Conservation (phyloP, 2,888 invertebrate species). For the Patella caerulea region DNA sequence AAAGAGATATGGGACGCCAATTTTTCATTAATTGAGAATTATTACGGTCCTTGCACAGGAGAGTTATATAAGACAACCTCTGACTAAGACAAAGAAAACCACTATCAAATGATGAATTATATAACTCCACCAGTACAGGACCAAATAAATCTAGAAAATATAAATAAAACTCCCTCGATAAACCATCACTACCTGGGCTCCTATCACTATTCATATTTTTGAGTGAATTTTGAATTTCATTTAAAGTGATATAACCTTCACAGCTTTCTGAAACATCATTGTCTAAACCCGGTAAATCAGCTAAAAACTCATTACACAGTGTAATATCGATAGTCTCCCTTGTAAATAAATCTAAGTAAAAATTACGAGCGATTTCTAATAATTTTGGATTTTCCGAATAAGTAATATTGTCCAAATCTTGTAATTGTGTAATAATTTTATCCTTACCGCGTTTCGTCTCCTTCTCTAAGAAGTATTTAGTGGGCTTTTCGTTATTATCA, state of each 20-base stretch:
- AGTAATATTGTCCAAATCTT: background rate
- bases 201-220: conserved; percentile 31
- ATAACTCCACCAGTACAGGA: conserved; percentile 25
- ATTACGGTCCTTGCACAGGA: conserved; percentile 40
- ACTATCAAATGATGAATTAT: conserved; percentile 26
- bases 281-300: conserved; percentile 16
- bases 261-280: background rate
- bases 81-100: conserved; percentile 24
- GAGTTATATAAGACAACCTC: conserved; percentile 29
- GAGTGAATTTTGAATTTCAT: conserved; percentile 21
- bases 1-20: conserved; percentile 30
- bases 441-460: conserved; percentile 13
- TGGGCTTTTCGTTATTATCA: conserved; percentile 7
- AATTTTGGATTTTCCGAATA: conserved; percentile 10
- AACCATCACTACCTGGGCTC: conserved; percentile 41
- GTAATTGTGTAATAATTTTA: conserved; percentile 18
- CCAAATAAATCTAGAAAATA: conserved; percentile 28
- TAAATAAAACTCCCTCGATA: conserved; percentile 39
- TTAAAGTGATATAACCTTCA: conserved; percentile 16
- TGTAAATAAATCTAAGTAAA: conserved; percentile 17
- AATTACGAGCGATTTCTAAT: conserved; percentile 10
- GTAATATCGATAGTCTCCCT: conserved; percentile 20
- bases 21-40: conserved; percentile 35
- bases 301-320: conserved; percentile 16
- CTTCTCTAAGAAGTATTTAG: conserved; percentile 21